Evolutionary conservation across 2,888 invertebrate species (phyloP).

Genomic region (Drosophila melanosoma): DNA sequence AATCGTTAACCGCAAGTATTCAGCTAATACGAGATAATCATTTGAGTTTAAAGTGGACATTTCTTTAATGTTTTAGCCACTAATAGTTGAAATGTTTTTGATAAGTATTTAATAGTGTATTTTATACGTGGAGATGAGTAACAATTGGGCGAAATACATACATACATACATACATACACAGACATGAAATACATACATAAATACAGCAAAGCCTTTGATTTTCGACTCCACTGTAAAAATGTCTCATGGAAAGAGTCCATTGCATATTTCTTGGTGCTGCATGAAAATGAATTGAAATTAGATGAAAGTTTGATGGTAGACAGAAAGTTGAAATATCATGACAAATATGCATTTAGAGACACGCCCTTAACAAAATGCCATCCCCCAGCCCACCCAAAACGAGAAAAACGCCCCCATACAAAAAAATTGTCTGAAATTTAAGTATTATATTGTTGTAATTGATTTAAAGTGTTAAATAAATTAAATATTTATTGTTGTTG

Average conservation of each 20-base stretch:
- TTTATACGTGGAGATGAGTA: constrained; percentile 10
- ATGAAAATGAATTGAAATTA: constrained; percentile 30
- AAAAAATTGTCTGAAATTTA: constrained; percentile 53
- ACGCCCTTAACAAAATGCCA: constrained; percentile 27
- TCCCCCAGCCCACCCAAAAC: constrained; percentile 54
- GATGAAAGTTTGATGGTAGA: background rate
- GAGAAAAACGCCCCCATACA: constrained; percentile 26
- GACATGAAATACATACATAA: background rate
- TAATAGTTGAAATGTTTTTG: background rate
- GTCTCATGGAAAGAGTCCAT: constrained; percentile 18
- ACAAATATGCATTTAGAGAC: constrained; percentile 16
- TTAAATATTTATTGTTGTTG: constrained; percentile 51
- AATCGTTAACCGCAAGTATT: background rate
- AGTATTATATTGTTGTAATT: constrained; percentile 59
- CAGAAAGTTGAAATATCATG: background rate
- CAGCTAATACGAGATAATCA: background rate
- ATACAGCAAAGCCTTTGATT: constrained; percentile 15
- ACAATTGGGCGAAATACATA: constrained; percentile 4
- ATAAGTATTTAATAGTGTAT: background rate
- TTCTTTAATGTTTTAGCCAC: background rate
- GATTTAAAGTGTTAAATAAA: constrained; percentile 32
- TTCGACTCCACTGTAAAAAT: constrained; percentile 34
- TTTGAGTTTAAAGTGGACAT: background rate
- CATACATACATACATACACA: background rate
- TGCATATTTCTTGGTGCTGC: constrained; percentile 52